A percentile compares a stretch with the other conserved stretches of the same genome.
phyloP scores from a whole-genome alignment of 2,797 vertebrate species.

The Acridotheres tristis region DNA sequence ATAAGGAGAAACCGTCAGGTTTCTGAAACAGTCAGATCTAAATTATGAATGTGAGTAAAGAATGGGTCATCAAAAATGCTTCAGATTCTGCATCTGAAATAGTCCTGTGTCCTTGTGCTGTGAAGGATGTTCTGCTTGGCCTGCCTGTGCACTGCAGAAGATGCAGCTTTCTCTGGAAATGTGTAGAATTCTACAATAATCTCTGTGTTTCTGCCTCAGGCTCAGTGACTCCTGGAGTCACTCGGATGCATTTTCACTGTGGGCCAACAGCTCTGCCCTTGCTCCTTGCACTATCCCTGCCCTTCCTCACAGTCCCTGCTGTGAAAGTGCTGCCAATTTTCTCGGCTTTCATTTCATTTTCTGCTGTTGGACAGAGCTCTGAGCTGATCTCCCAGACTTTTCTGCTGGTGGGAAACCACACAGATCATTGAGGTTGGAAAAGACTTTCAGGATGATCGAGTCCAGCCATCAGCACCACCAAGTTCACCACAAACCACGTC shows the following conservation, averaged over 20 bases:
- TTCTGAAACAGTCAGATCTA: constrained; percentile 21
- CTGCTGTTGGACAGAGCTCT: not conserved
- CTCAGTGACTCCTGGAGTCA: not conserved
- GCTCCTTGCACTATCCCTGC: not conserved
- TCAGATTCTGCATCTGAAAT: constrained; percentile 35
- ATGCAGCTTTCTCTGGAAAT: not conserved
- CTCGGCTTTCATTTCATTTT: not conserved
- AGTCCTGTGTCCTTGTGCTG: not conserved
- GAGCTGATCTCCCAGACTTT: not conserved
- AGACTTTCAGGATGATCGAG: not conserved
- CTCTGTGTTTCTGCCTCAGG: not conserved
- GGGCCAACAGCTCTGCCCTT: not conserved
- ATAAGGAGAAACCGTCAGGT: not conserved
- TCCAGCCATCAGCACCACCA: not conserved
- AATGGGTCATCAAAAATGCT: constrained; percentile 19
- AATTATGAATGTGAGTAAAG: constrained; percentile 49
- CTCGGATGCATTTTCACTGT: not conserved
- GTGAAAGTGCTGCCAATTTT: not conserved
- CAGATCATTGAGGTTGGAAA: not conserved
- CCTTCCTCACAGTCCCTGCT: not conserved
- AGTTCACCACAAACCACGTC: not conserved
- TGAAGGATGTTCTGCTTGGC: not conserved
- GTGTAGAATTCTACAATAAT: not conserved
- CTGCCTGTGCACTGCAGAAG: not conserved
- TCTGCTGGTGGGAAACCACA: not conserved